Evolutionary conservation across 2,888 invertebrate genomes (phyloP), one percentile per base, ranked within the genome.

Genomic region (Heliconius ethilla): DNA sequence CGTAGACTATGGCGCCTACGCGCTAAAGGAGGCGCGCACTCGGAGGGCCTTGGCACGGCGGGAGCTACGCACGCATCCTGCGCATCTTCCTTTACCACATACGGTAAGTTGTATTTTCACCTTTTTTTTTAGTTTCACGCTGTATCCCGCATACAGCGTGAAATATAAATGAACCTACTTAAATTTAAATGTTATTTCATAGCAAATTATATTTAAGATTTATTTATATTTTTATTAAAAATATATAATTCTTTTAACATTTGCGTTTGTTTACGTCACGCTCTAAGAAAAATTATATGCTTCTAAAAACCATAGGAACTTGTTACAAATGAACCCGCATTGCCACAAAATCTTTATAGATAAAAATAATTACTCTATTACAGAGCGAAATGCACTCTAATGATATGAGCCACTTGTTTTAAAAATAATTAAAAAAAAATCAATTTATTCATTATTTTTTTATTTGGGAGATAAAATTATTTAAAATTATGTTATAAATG

Each of bases 11-110:
- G 29, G 93, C 83, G 90, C 89, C 75, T 94, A 94, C 85, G 91
- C 92, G 83, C 85, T 92, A 79, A 94, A 94, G 83, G 94, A 94
- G 82, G 86, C 90, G 80, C 92, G 94, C 80, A 88, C 90, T 82
- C 91, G 94, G 55, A 90, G 94, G 37, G 85, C 90, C 40, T 81
- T 91, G 77, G 88, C 92, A 59, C 89, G 94, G 69, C 86, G 93
- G 70, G 94, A 94, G 81, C 90, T 91, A 84, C 91, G 94, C 70
- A 86, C 90, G 67, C 90, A 89, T 67, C 89, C 93, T 59, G 84
- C 89, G 55, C 91, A 90, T 81, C 84, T 92, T 82, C 91, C 93
- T 27, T 85, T 91, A 63, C 90, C 94, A 75, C 90, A 90, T 45
- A 93, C 94, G 88, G 94, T 94, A 82, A 91, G 88, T 66, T 59